These are phyloP conservation scores for Helobdella robusta DNA, from an alignment of 2,888 invertebrate species.

Conservation along the genomic window DNA sequence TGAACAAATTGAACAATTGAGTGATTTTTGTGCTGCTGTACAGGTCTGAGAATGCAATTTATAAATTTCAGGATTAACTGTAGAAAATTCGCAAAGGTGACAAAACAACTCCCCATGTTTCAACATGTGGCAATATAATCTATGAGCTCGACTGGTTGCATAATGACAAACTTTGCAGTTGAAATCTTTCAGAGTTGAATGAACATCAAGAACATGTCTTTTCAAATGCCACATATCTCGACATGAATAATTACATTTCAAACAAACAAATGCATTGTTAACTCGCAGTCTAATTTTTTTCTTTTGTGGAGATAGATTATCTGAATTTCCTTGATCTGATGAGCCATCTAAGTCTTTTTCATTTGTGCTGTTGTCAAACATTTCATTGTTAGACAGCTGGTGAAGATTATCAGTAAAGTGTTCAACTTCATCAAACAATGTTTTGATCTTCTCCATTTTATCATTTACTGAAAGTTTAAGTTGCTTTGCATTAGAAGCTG, in stretches of 20 bases:
- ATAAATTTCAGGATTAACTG: conserved; percentile 28
- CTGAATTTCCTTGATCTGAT: too few relatives aligned
- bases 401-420: too few relatives aligned
- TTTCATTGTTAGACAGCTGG: too few relatives aligned
- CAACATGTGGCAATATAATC: conserved; percentile 33
- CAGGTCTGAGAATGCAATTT: conserved; percentile 30
- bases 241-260: conserved; percentile 31
- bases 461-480: background rate
- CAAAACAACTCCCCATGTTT: conserved; percentile 33
- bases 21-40: conserved; percentile 16
- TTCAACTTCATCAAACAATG: conserved; percentile 9
- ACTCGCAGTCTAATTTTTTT: background rate
- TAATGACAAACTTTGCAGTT: conserved; percentile 33
- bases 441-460: conserved; percentile 17
- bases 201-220: conserved; percentile 32
- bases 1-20: conserved; percentile 29
- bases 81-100: conserved; percentile 31
- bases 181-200: conserved; percentile 30
- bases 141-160: conserved; percentile 31
- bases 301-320: too few relatives aligned
- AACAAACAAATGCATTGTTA: conserved; percentile 29
- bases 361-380: too few relatives aligned
- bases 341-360: too few relatives aligned
- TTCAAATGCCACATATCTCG: conserved; percentile 34
- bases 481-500: background rate